Conservation (phyloP, 2,888 invertebrate genomes). For the Apamea crenata region DNA sequence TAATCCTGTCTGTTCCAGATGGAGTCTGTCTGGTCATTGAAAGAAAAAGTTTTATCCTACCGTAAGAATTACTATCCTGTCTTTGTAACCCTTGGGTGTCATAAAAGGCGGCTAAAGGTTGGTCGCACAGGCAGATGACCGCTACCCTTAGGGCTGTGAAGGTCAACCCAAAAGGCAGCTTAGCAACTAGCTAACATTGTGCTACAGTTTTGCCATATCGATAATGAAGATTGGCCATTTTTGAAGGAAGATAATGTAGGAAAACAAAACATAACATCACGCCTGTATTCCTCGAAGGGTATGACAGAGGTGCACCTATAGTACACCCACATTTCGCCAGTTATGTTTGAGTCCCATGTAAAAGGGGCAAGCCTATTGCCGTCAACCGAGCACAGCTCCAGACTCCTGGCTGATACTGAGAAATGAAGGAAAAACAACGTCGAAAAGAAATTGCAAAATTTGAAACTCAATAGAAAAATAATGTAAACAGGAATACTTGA, state of each 20-base stretch:
- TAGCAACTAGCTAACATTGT: conserved; percentile 32
- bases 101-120: conserved; percentile 54
- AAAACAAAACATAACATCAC: background rate
- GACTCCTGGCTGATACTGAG: background rate
- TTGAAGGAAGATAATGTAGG: background rate
- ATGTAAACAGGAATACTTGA: conserved; percentile 22
- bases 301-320: background rate
- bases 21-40: background rate
- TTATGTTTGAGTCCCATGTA: background rate
- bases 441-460: background rate
- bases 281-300: background rate
- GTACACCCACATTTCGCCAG: background rate
- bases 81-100: conserved; percentile 35
- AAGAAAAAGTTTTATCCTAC: conserved; percentile 18
- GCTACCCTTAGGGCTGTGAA: conserved; percentile 57
- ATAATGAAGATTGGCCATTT: conserved; percentile 6
- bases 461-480: conserved; percentile 24
- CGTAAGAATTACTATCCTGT: conserved; percentile 17
- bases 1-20: background rate
- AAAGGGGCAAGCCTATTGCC: background rate
- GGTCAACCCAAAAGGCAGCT: conserved; percentile 42
- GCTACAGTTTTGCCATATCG: conserved; percentile 19
- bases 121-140: conserved; percentile 44
- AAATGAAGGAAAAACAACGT: conserved; percentile 8
- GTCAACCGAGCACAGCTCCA: background rate